Base-by-base conservation (phyloP, 1,140 invertebrate species). In the Cylas formicarius region DNA sequence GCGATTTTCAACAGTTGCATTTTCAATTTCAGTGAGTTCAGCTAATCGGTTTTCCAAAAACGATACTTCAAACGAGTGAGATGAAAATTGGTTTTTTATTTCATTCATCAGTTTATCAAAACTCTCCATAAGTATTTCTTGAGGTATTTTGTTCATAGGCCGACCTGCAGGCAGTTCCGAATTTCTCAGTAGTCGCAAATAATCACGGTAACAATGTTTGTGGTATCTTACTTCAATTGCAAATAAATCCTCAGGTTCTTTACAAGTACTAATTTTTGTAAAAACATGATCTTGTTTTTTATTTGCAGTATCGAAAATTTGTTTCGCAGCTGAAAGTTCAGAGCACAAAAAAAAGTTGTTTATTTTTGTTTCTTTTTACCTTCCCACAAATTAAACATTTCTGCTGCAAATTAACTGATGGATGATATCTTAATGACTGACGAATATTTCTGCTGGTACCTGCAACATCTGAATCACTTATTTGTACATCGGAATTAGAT, bases 91-190 rank as follows among this genome's bases (percentile, higher is more conserved):
- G 13, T 43, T 13, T 43, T 36, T 48, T 5, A 43, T 48, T 37
- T 48, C 39, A 35, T 43, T 34, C 19, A 48, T 48, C 2, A 48
- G 39, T 19, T 48, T 48, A 2, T 48, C 34, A 28, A 48, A 49
- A 38, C 28, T 31, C 20, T 32, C 8, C 4, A 9, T 3, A 23
- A 49, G 24, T 49, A 37, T 42, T 21, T 48, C 39, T 22, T 36
- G 14, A 19, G 34, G 47, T 16, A 44, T 49, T 37, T 44, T 37
- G 39, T 20, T 38, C 11, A 35, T 26, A 44, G 47, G 34, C 44
- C 47, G 22, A 28, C 41, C 41, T 31, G 22, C 23, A 36, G 33
- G 17, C 29, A n/a, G 38, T 31, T 14, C 13, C 17, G 34, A 49
- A 22, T 37, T 49, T 44, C 33, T 49, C 11, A 29, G 34, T 14